A percentile compares a stretch with the other conserved stretches of the same genome.
phyloP scores from a whole-genome alignment of 2,113 vertebrate species.

The Cricetomys ansorgei region DNA sequence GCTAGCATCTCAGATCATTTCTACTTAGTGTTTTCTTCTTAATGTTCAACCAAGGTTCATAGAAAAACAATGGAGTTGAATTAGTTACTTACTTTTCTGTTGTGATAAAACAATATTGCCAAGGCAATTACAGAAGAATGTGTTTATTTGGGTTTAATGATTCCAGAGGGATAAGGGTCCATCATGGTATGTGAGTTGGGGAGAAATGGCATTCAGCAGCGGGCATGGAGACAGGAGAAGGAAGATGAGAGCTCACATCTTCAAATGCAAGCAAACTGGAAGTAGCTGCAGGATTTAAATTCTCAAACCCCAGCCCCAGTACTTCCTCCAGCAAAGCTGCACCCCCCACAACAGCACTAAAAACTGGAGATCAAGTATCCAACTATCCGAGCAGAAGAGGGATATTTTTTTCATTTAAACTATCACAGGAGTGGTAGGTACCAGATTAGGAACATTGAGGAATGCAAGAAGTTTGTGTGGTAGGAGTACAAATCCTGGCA shows the following conservation, averaged over 20 bases:
- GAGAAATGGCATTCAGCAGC: background rate
- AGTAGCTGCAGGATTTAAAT: background rate
- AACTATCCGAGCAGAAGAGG: background rate
- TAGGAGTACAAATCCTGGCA: too few relatives aligned
- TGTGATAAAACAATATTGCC: background rate
- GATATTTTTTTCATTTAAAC: background rate
- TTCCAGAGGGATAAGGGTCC: background rate
- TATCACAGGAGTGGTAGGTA: background rate
- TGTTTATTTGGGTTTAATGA: background rate
- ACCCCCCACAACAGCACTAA: background rate
- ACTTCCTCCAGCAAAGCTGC: background rate
- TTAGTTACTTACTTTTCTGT: background rate
- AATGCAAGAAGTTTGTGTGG: background rate
- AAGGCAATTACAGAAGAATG: background rate
- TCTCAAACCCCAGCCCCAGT: background rate
- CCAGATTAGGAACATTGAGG: background rate
- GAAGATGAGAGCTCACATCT: background rate
- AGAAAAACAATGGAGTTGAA: background rate
- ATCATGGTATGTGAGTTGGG: too few relatives aligned
- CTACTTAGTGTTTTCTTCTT: background rate
- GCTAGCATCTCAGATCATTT: background rate
- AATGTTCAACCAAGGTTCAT: background rate
- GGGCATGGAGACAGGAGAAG: fast-evolving
- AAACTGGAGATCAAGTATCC: background rate
- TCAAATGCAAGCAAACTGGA: background rate